phyloP scores from a whole-genome alignment of 2,113 vertebrate species.

The Carettochelys insculpta region DNA sequence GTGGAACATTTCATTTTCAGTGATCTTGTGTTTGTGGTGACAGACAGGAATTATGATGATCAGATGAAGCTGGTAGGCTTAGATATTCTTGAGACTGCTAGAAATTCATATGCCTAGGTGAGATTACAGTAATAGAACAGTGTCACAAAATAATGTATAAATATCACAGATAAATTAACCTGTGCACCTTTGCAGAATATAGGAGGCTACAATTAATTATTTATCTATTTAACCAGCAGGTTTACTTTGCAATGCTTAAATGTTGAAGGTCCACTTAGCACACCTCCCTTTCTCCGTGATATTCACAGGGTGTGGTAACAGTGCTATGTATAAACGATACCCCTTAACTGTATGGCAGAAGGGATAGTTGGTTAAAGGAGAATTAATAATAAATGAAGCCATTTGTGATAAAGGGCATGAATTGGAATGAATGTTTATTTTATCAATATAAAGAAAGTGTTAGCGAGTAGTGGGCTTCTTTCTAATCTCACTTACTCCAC shows the following conservation, averaged over 20 bases:
- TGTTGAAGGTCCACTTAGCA: neutral
- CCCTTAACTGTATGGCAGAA: conserved; percentile 14
- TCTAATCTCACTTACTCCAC: neutral
- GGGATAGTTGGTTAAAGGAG: conserved; percentile 9
- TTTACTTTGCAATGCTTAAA: neutral
- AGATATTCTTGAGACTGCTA: neutral
- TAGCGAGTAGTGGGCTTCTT: neutral
- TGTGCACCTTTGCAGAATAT: neutral
- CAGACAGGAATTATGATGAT: neutral
- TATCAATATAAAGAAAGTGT: neutral
- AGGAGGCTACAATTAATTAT: neutral
- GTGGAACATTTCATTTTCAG: conserved; percentile 57
- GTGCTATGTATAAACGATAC: neutral
- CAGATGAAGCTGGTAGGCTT: neutral
- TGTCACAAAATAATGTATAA: neutral
- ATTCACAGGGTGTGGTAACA: neutral
- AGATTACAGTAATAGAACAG: neutral
- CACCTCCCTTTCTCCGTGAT: neutral
- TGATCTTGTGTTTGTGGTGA: neutral
- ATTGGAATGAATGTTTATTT: neutral
- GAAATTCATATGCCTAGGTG: neutral
- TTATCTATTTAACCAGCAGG: neutral
- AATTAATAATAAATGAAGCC: neutral
- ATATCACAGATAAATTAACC: neutral
- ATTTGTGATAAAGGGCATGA: neutral